Evolutionary conservation across 1,140 invertebrate species (phyloP).

Genomic region (Luehdorfia chinensis): DNA sequence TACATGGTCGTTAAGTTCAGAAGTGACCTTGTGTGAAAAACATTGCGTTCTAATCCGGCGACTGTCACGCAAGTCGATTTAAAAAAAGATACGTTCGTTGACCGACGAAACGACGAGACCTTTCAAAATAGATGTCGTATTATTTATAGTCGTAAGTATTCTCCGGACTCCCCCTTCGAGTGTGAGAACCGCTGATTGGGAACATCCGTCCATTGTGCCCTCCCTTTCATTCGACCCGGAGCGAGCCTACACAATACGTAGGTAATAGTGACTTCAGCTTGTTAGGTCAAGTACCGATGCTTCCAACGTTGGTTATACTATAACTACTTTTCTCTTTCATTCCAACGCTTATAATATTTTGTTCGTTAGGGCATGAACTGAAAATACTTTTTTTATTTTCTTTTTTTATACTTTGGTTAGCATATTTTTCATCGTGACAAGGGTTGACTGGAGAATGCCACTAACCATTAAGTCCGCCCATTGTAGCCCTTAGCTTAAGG

Average conservation of each 20-base stretch:
- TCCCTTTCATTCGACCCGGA: constrained; percentile 41
- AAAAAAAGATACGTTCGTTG: constrained; percentile 6
- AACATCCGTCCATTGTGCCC: constrained; percentile 66
- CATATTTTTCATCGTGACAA: too few species aligned
- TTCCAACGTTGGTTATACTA: not conserved
- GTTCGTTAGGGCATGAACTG: too few species aligned
- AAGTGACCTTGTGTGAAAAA: not conserved
- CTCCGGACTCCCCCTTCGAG: constrained; percentile 40
- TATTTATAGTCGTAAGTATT: constrained; percentile 23
- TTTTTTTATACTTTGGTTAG: too few species aligned
- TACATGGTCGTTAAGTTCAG: constrained; percentile 4
- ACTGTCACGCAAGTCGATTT: not conserved
- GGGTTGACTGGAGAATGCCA: too few species aligned
- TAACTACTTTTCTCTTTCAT: too few species aligned
- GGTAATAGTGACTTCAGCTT: constrained; percentile 13
- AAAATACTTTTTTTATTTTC: too few species aligned
- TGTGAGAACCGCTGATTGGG: constrained; percentile 62
- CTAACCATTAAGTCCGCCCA: too few species aligned
- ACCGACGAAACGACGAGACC: constrained; percentile 5
- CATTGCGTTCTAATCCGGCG: constrained; percentile 8
- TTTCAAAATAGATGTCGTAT: constrained; percentile 24
- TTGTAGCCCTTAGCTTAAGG: too few species aligned
- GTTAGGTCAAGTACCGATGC: constrained; percentile 11
- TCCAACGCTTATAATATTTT: too few species aligned
- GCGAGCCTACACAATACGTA: constrained; percentile 25